Evolutionary conservation across 1,140 invertebrate genomes (phyloP), one percentile per base, ranked within the genome.

Genomic region (Philotrypesis tridentata): DNA sequence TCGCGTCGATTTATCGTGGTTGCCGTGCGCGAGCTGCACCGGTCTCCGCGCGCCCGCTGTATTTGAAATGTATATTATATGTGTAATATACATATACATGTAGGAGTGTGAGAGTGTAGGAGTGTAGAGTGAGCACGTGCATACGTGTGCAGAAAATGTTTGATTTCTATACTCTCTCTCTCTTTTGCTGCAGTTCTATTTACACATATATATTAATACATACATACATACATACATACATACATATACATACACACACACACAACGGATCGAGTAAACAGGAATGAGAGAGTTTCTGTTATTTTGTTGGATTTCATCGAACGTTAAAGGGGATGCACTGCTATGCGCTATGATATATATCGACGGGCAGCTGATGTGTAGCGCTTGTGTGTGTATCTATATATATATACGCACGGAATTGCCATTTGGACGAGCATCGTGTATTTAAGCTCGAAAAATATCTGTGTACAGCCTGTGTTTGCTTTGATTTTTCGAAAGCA

Each of bases 321-420:
- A 33, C 74, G 74, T 76, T 76, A 61, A 76, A 76, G 74, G 61
- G 74, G 74, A 76, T 67, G 37, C 14, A 21, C 21, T 55, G 73
- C 31, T 75, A 63, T 61, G 29, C 21, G n/a, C 43, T 11, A 21
- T 14, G 48, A 2, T 6, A 55, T 21, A 48, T 48, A 55, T 55
- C 48, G 48, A 55, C 48, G 48, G 14, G 48, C 48, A 65, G 61
- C 61, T 25, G 61, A 23, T 11, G n/a, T 21, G 27, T 60, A 7
- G 9, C n/a, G 31, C 27, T 17, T n/a, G 71, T 61, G 55, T 63
- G 14, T 65, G n/a, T 65, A 65, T 6, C 7, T 27, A 63, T 63
- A 27, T 12, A 27, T 63, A 27, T 63, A 63, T 63, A 23, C n/a
- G 5, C 23, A 63, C 25, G 61, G n/a, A n/a, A n/a, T n/a, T n/a